Evolutionary conservation across 2,797 vertebrate species (phyloP).

Genomic region (Cyprinodon diabolis): DNA sequence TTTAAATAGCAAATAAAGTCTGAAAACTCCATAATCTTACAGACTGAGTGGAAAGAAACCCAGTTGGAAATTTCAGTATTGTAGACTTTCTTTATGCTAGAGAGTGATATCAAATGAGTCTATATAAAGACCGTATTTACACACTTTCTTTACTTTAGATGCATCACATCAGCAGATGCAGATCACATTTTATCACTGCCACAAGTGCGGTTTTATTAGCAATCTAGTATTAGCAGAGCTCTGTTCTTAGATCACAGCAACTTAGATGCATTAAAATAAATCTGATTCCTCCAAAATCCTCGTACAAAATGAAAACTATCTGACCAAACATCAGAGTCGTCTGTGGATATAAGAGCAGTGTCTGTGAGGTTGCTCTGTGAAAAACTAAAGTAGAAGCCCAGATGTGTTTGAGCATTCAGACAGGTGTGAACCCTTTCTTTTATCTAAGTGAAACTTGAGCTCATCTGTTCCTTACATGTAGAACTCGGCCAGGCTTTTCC

Average conservation of each 20-base stretch:
- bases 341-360: constrained; percentile 14
- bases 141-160: neutral
- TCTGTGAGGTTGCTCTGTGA: constrained; percentile 9
- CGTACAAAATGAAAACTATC: neutral
- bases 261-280: neutral
- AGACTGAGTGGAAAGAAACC: no score
- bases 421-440: neutral
- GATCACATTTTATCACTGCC: no score
- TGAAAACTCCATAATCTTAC: neutral
- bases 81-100: no score
- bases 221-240: neutral
- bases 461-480: constrained; percentile 88
- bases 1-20: neutral
- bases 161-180: no score
- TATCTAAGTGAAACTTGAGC: neutral
- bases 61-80: no score
- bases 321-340: constrained; percentile 1
- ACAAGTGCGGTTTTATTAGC: no score
- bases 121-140: neutral
- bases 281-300: neutral
- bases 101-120: no score
- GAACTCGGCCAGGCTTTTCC: constrained; percentile 96
- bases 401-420: neutral
- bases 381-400: constrained; percentile 1
- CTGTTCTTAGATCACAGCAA: neutral